phyloP scores from a whole-genome alignment of 2,888 invertebrate species.

The Dryobota labecula region DNA sequence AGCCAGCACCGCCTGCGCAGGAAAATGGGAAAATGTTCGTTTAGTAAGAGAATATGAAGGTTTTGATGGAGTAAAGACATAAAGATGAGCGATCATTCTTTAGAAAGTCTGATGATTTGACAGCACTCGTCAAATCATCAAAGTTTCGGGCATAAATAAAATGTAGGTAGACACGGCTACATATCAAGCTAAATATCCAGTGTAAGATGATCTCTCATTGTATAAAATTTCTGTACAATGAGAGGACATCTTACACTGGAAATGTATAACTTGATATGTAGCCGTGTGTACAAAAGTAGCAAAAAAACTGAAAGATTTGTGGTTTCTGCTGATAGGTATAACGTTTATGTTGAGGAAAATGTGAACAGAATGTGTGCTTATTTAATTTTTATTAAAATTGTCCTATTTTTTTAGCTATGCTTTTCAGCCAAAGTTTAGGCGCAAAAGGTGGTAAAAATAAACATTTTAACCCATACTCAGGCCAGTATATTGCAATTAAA shows the following conservation, averaged over 20 bases:
- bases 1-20: constrained; percentile 73
- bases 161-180: no score
- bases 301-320: background rate
- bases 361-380: background rate
- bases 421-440: background rate
- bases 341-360: background rate
- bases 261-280: no score
- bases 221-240: no score
- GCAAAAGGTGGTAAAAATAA: background rate
- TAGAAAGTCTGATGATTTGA: background rate
- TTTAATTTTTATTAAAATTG: background rate
- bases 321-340: background rate
- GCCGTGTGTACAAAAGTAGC: no score
- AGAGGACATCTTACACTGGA: no score
- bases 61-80: background rate
- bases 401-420: background rate
- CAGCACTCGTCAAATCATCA: no score
- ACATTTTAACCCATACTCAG: background rate
- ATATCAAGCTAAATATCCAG: no score
- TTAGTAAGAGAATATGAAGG: background rate
- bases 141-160: background rate
- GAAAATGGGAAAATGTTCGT: background rate
- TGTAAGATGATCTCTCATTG: no score
- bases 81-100: background rate
- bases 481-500: background rate